Base-by-base conservation (phyloP, 2,797 vertebrate genomes). In the Merluccius polli region DNA sequence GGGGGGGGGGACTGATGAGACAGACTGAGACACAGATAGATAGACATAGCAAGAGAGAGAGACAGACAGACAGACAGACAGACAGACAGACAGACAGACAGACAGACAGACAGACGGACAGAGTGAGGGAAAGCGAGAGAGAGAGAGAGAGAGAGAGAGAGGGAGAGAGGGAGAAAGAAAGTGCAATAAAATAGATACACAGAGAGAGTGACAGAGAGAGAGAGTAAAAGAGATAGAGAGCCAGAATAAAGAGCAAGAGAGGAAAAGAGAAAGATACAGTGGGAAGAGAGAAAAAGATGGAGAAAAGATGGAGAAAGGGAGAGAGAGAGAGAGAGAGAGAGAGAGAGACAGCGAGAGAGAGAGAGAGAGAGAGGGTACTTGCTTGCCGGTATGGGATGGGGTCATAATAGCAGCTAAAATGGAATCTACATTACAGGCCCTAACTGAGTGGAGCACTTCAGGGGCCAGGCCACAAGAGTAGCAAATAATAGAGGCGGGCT, bases 341-440 rank as follows among this genome's bases (percentile, higher is more conserved):
- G 12, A 32, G 24, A 18, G 4, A 15, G 70, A 44, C 70, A 52
- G 31, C 59, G 73, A 44, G 70, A 76, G 69, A 65, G 70, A 79
- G 29, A 31, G 1, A 16, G 59, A 38, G 70, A 24, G 33, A 71
- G 69, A 41, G 70, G 74, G 16, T 63, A 35, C 87, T 89, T 82
- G 82, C 89, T 78, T 83, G 84, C 90, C 86, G 88, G 87, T 88
- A 91, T 89, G 87, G 87, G 88, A 91, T 89, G 87, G 87, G 91
- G 83, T 83, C 89, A 90, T 94, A 94, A 94, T 94, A 92, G 93
- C 91, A 84, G 87, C 89, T 93, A 90, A 94, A 95, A 94, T 94
- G 94, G 93, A 94, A 94, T 93, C 92, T 93, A 92, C 93, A 95
- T 95, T 94, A 94, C 89, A 92, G 87, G 91, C 91, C 90, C 90